Evolutionary conservation across 2,113 vertebrate species (phyloP).

Genomic region (Capreolus pygargus): DNA sequence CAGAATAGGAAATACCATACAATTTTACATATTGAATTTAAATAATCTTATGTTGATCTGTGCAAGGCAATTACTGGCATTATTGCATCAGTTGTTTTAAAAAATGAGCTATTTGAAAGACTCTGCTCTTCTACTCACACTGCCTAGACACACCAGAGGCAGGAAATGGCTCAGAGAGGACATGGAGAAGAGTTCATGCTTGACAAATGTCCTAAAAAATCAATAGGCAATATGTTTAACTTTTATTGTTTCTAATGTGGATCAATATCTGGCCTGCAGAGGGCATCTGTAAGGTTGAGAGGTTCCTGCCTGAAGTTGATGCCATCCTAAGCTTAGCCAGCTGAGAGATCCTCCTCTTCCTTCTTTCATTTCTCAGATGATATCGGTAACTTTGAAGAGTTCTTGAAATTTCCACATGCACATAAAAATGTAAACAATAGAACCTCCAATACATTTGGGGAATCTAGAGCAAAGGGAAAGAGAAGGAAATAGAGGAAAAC

Average conservation of each 20-base stretch:
- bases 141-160: not conserved
- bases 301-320: not conserved
- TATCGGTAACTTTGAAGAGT: not conserved
- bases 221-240: not conserved
- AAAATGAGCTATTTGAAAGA: constrained; percentile 17
- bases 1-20: not conserved
- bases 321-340: not conserved
- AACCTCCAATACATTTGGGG: not conserved
- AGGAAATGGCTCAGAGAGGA: not conserved
- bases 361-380: not conserved
- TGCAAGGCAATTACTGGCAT: not conserved
- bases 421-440: not conserved
- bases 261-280: not conserved
- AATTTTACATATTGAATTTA: not conserved
- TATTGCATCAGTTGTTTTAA: not conserved
- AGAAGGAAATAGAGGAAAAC: not conserved
- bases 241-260: not conserved
- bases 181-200: not conserved
- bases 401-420: not conserved
- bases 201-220: constrained; percentile 13
- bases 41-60: not conserved
- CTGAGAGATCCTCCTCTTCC: not conserved
- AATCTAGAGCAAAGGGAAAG: not conserved
- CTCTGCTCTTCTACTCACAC: not conserved
- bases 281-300: not conserved